phyloP scores from a whole-genome alignment of 2,113 vertebrate genomes.

The Alaudala cheleensis region DNA sequence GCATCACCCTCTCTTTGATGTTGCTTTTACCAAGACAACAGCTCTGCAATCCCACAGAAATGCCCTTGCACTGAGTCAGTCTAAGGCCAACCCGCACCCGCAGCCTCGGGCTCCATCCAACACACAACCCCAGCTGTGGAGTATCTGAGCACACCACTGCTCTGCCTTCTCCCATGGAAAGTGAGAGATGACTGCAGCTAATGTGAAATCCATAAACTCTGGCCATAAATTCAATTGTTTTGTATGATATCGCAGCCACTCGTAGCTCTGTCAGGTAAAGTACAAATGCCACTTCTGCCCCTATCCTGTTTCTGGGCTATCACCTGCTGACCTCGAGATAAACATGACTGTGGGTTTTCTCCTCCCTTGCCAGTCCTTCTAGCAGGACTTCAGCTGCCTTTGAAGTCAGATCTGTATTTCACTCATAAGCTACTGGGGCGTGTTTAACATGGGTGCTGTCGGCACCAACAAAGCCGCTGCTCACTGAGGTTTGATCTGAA shows the following conservation, averaged over 20 bases:
- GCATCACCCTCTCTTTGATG: background rate
- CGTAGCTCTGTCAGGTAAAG: no score
- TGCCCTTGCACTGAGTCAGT: background rate
- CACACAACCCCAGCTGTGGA: background rate
- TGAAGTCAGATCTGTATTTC: background rate
- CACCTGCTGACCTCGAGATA: background rate
- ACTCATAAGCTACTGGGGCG: conserved; percentile 27
- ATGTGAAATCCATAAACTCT: background rate
- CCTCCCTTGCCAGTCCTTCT: background rate
- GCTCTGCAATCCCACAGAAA: background rate
- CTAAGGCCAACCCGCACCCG: background rate
- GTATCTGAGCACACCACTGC: rapidly evolving
- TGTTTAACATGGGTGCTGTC: background rate
- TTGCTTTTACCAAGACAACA: background rate
- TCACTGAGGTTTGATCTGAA: background rate
- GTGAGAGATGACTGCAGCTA: background rate
- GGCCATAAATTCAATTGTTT: background rate
- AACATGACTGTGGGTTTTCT: background rate
- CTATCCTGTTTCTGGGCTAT: background rate
- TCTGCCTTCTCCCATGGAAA: background rate
- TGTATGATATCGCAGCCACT: background rate
- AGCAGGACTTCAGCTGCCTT: background rate
- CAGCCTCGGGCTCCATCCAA: background rate
- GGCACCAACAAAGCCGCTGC: background rate
- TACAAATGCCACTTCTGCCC: background rate